Evolutionary conservation across 2,888 invertebrate species (phyloP), one percentile per base, ranked within the genome.

Genomic region (Uropetala carovei): DNA sequence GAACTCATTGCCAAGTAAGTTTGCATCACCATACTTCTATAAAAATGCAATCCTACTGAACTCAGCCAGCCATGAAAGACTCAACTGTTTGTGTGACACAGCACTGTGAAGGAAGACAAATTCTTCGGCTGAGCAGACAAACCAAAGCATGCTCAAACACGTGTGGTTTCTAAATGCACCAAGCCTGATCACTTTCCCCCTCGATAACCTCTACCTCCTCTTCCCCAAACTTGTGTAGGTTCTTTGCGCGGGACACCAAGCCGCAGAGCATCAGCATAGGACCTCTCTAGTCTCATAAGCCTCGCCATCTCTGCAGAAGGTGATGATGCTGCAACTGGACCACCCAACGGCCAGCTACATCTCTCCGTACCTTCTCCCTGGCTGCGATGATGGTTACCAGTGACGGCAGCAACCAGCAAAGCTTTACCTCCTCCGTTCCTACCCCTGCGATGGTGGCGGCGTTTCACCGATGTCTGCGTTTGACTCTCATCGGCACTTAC

Each of bases 221-320:
- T 89, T 18, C 89, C 64, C 89, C 89, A 89, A 18, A 68, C 30
- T 43, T 89, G 89, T 13, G 89, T 16, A 13, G 89, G 93, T n/a
- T 93, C 92, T 43, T 86, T 85, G 11, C 58, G 60, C 10, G 93
- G 93, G 13, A 93, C 30, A 18, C 94, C 94, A 81, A 93, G 93
- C 64, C 94, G 93, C 93, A 98, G 95, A 30, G 97, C 98, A 95
- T 98, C 98, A 10, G 98, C 98, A 95, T 98, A 98, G 18, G 98
- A 98, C 94, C 97, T 96, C 94, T 98, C 98, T 92, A 98, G 96
- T 94, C 97, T 97, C 94, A 97, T 97, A 93, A 98, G 95, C 94
- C 97, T 97, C 94, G 98, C 97, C 93, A 98, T 97, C 94, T 98
- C 98, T 94, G 98, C 97, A 16, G 98, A 98, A 10, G 93, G 91